Percentiles rank a stretch among this genome's conserved stretches.
These are phyloP conservation scores for Falcunculus frontatus DNA, from an alignment of 2,113 vertebrate genomes.

Conservation along the genomic window DNA sequence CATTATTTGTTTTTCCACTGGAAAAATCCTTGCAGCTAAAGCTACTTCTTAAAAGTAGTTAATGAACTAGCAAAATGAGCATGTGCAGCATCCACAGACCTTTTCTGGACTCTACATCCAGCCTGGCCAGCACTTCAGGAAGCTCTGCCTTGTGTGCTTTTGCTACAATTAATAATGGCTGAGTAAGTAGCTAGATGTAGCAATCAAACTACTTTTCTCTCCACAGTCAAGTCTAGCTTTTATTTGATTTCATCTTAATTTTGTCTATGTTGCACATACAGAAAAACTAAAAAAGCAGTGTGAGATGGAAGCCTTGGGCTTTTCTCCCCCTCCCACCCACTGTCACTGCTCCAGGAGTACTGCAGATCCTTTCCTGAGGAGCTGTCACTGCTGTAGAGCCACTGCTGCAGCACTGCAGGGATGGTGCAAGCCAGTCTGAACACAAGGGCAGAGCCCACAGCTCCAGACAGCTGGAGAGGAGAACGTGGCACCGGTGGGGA, in stretches of 20 bases:
- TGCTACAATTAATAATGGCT: background rate
- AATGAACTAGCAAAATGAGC: background rate
- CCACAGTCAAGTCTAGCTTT: background rate
- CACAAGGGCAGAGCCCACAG: background rate
- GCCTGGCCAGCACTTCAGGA: background rate
- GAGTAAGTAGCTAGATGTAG: background rate
- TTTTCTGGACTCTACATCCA: background rate
- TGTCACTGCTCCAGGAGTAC: background rate
- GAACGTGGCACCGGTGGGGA: rapidly evolving
- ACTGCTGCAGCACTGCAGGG: background rate
- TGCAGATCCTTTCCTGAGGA: background rate
- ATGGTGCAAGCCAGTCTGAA: background rate
- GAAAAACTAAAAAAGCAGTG: background rate
- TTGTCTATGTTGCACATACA: background rate
- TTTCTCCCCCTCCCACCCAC: background rate
- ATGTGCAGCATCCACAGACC: background rate
- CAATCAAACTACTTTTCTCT: background rate
- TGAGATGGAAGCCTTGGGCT: background rate
- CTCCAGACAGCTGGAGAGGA: background rate
- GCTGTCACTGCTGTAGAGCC: background rate
- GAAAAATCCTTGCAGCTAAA: background rate
- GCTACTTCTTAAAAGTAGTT: background rate
- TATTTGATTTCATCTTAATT: background rate
- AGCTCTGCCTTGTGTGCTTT: background rate
- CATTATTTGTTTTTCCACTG: rapidly evolving